phyloP scores from a whole-genome alignment of 2,797 vertebrate species.

The Sebastolobus altivelis region DNA sequence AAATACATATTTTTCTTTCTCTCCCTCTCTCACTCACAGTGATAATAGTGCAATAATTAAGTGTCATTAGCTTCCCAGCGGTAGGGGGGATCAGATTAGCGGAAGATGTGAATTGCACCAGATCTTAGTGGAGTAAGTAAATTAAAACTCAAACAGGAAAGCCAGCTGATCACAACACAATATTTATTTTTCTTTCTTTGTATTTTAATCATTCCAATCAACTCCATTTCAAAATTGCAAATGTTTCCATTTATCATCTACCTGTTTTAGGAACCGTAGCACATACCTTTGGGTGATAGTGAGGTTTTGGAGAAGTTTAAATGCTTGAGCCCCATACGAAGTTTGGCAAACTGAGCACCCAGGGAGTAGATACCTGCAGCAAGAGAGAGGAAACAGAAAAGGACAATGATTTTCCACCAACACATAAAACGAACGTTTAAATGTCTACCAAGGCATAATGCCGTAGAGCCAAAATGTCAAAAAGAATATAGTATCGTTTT shows the following conservation, averaged over 20 bases:
- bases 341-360: conserved; percentile 95
- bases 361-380: conserved; percentile 91
- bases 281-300: conserved; percentile 95
- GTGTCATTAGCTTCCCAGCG: conserved; percentile 23
- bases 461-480: neutral
- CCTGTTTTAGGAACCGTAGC: neutral
- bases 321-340: conserved; percentile 93
- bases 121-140: neutral
- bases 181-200: neutral
- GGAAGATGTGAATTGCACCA: conserved; percentile 12
- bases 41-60: conserved; percentile 33
- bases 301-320: conserved; percentile 98
- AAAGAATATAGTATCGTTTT: neutral
- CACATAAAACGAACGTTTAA: neutral
- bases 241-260: neutral
- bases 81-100: conserved; percentile 25
- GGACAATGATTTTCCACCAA: neutral
- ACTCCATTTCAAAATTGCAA: neutral
- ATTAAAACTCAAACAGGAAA: neutral
- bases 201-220: neutral
- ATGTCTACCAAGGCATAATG: neutral
- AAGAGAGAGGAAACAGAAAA: conserved; percentile 3
- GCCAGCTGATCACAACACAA: neutral
- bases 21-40: neutral
- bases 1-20: neutral